Percentiles rank a stretch among this genome's conserved stretches.
Conservation (phyloP, 35 echinoderm and acorn worm species). For the Diadema setosum region DNA sequence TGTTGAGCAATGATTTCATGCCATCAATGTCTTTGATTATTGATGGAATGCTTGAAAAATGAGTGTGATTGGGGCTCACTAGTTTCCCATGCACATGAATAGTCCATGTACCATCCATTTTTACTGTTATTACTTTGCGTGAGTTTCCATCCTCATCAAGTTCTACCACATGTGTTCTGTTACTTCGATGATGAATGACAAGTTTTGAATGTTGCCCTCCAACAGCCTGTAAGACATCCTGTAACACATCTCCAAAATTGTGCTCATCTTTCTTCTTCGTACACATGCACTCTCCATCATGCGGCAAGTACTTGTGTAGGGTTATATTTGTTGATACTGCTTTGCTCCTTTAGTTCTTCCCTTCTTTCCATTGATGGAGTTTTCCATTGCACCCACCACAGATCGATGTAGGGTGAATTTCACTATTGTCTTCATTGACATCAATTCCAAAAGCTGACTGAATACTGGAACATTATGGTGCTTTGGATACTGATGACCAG, state of each 20-base stretch:
- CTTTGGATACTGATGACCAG: not conserved
- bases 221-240: no score
- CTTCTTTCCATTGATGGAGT: no score
- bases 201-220: not conserved
- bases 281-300: not conserved
- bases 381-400: no score
- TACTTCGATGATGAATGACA: no score
- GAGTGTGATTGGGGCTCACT: no score
- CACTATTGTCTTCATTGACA: no score
- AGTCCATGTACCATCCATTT: not conserved
- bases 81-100: not conserved
- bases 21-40: no score
- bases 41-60: no score
- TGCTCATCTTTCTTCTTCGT: not conserved
- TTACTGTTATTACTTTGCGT: not conserved
- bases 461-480: not conserved
- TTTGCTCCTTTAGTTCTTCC: not conserved
- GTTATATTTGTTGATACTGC: not conserved
- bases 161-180: no score
- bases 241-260: not conserved
- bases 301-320: not conserved
- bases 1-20: no score
- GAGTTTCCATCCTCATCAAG: no score
- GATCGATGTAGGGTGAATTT: not conserved
- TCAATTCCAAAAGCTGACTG: no score